A percentile compares a stretch with the other conserved stretches of the same genome.
Conservation (phyloP, 1,140 invertebrate genomes). For the Globodera rostochiensis region DNA sequence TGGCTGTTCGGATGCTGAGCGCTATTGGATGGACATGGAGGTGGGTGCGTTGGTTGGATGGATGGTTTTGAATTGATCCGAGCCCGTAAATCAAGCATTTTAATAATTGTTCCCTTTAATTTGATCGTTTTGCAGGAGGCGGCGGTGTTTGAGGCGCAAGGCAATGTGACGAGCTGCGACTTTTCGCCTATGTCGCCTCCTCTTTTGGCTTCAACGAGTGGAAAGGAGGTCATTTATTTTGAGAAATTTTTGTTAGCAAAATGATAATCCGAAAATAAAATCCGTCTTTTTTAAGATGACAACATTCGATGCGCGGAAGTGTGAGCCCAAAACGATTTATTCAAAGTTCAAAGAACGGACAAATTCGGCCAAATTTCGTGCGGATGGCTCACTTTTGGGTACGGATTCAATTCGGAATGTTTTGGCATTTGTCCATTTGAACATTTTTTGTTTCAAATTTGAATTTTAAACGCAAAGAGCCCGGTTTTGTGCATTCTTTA, state of each 20-base stretch:
- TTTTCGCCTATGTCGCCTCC: constrained; percentile 53
- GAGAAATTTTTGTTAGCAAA: background rate
- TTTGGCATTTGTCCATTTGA: constrained; percentile 25
- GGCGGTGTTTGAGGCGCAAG: constrained; percentile 61
- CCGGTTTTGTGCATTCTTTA: background rate
- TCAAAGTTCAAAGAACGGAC: constrained; percentile 47
- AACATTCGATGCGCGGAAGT: constrained; percentile 47
- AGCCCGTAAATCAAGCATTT: background rate
- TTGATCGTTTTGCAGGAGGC: constrained; percentile 49
- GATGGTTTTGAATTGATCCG: too few species aligned
- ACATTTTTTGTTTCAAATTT: constrained; percentile 17
- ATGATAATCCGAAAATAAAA: background rate
- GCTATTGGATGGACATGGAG: constrained; percentile 61
- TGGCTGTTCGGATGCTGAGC: constrained; percentile 43
- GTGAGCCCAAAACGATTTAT: constrained; percentile 49
- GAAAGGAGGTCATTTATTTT: constrained; percentile 30
- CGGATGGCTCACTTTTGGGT: constrained; percentile 65
- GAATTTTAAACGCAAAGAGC: background rate
- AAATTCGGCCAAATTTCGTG: constrained; percentile 48
- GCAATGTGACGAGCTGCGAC: constrained; percentile 46
- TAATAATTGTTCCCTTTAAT: background rate
- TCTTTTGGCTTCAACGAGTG: constrained; percentile 52
- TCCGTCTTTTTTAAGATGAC: constrained; percentile 29
- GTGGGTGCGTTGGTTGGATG: background rate
- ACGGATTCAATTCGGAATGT: background rate